Conservation (phyloP, 2,888 invertebrate genomes). For the Alloscopus bannaensis region DNA sequence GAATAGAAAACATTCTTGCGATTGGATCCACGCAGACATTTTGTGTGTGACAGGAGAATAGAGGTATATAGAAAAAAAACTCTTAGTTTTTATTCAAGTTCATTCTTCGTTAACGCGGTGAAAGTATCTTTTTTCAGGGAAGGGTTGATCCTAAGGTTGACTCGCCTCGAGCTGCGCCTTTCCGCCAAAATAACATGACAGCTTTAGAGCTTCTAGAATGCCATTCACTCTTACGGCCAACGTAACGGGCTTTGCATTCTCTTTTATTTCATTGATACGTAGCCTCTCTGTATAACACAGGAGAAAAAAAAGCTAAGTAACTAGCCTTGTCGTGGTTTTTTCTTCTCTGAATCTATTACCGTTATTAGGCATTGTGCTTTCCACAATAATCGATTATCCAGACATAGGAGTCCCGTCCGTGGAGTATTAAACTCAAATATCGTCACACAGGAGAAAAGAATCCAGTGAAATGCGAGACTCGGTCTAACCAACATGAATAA, state of each 20-base stretch:
- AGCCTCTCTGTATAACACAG: neutral
- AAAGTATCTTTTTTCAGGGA: slow-evolving; percentile 34
- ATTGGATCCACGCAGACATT: too few species aligned
- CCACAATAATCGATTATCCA: slow-evolving; percentile 46
- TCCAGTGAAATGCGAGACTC: slow-evolving; percentile 5
- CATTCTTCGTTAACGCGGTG: slow-evolving; percentile 9
- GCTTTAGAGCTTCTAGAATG: slow-evolving; percentile 29
- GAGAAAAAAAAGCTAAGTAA: slow-evolving; percentile 44
- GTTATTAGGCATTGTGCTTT: slow-evolving; percentile 19
- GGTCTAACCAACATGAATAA: too few species aligned
- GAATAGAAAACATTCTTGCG: too few species aligned
- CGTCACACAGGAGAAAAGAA: neutral
- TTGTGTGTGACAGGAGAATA: too few species aligned
- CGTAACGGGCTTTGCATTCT: slow-evolving; percentile 33
- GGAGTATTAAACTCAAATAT: slow-evolving; percentile 5
- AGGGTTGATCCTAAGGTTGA: slow-evolving; percentile 46
- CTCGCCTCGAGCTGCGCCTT: slow-evolving; percentile 51
- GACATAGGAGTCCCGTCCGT: neutral
- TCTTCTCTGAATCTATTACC: slow-evolving; percentile 49
- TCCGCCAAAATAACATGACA: slow-evolving; percentile 58
- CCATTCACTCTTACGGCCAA: slow-evolving; percentile 17
- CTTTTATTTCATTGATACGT: slow-evolving; percentile 40
- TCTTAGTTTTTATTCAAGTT: too few species aligned
- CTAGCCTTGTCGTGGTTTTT: slow-evolving; percentile 48
- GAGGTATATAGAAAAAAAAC: too few species aligned